A percentile compares a stretch with the other conserved stretches of the same genome.
phyloP scores from a whole-genome alignment of 2,888 invertebrate genomes.

The Drosophila conformis region DNA sequence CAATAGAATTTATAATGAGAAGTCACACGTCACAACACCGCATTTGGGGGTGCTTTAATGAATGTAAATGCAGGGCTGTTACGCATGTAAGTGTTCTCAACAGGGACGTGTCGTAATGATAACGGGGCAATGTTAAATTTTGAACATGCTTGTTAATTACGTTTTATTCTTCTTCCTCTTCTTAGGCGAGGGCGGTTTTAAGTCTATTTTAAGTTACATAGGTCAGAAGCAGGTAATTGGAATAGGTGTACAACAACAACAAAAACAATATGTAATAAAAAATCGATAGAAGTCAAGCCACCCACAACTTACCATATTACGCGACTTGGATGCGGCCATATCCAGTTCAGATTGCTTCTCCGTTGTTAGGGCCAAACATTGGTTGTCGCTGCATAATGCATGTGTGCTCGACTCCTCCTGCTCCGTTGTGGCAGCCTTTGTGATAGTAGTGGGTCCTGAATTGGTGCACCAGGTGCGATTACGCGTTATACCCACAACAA shows the following conservation, averaged over 20 bases:
- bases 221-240: slow-evolving; percentile 50
- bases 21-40: background rate
- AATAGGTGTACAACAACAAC: slow-evolving; percentile 1
- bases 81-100: background rate
- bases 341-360: slow-evolving; percentile 36
- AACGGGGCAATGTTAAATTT: slow-evolving; percentile 4
- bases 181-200: slow-evolving; percentile 27
- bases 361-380: slow-evolving; percentile 32
- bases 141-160: slow-evolving; percentile 29
- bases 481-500: slow-evolving; percentile 62
- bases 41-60: slow-evolving; percentile 1
- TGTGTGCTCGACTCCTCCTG: slow-evolving; percentile 24
- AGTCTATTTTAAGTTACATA: slow-evolving; percentile 50
- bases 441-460: slow-evolving; percentile 70
- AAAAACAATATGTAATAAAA: slow-evolving; percentile 17
- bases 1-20: slow-evolving; percentile 6
- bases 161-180: background rate
- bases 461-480: slow-evolving; percentile 70
- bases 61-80: slow-evolving; percentile 33
- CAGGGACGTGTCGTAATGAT: slow-evolving; percentile 38
- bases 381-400: slow-evolving; percentile 60
- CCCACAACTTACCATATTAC: slow-evolving; percentile 66
- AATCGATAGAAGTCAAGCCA: slow-evolving; percentile 45
- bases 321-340: slow-evolving; percentile 59
- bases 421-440: slow-evolving; percentile 19